Conservation (phyloP, 2,797 vertebrate genomes). For the Rhinichthys osculus region DNA sequence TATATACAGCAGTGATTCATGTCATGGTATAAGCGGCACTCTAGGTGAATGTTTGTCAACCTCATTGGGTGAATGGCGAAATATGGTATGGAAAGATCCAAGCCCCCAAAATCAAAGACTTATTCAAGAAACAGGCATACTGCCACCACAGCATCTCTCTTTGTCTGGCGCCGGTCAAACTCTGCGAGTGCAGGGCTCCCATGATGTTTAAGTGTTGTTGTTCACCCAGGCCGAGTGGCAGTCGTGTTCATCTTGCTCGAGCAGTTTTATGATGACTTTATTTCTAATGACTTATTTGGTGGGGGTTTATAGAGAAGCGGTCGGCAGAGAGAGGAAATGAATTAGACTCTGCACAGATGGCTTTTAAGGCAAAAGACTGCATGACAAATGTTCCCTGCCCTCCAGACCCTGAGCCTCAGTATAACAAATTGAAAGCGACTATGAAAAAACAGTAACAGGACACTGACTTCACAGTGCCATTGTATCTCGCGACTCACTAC, state of each 20-base stretch:
- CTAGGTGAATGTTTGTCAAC: slow-evolving; percentile 15
- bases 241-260: slow-evolving; percentile 45
- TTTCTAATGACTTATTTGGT: slow-evolving; percentile 70
- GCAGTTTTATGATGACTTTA: slow-evolving; percentile 64
- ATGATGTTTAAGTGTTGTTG: slow-evolving; percentile 51
- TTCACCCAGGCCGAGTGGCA: slow-evolving; percentile 20
- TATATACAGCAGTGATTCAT: slow-evolving; percentile 29
- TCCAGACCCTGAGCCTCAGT: slow-evolving; percentile 74
- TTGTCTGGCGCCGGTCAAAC: slow-evolving; percentile 23
- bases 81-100: slow-evolving; percentile 13
- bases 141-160: slow-evolving; percentile 5
- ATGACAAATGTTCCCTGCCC: slow-evolving; percentile 75
- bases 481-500: slow-evolving; percentile 54
- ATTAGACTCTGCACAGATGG: slow-evolving; percentile 75
- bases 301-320: slow-evolving; percentile 74
- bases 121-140: background rate
- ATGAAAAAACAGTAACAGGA: slow-evolving; percentile 70
- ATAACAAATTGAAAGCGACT: slow-evolving; percentile 72
- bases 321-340: slow-evolving; percentile 73
- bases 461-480: slow-evolving; percentile 73
- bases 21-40: background rate
- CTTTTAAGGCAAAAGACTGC: slow-evolving; percentile 72
- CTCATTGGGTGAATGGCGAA: slow-evolving; percentile 32
- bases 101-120: slow-evolving; percentile 27
- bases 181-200: slow-evolving; percentile 14